Evolutionary conservation across 2,888 invertebrate genomes (phyloP), one percentile per base, ranked within the genome.

Genomic region (Tetranychus truncatus): DNA sequence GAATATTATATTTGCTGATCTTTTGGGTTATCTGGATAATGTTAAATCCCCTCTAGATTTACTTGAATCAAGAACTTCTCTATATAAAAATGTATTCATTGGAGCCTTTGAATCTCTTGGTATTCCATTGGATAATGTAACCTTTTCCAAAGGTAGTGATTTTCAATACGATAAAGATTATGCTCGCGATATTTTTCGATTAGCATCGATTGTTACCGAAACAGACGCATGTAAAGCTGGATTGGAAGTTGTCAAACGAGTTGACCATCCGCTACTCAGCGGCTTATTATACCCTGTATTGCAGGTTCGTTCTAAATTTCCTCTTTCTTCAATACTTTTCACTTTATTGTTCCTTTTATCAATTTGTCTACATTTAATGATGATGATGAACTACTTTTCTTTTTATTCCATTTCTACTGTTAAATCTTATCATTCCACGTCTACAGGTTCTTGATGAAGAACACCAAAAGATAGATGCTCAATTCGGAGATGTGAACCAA

Each of bases 11-110:
- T 95, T 99, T 85, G 99, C 99, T 73, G 97, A 99, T 84, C 86
- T 99, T 75, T 99, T 99, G 85, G 99, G 95, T 71, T 99, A 95
- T 83, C 85, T 99, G 80, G 99, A 99, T 82, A 99, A 99, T 84
- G 94, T 96, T 95, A 99, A 99, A 85, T 95, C 97, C 5, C 96
- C 97, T 0, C 99, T 97, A 97, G 89, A 93, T 55, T 84, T 97
- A n/a, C 84, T 99, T 69, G 87, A 88, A 67, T 85, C 91, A n/a
- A 86, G 99, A 77, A 91, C 91, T 55, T 86, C 91, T 81, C 99
- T 99, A 84, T 99, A 99, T 84, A 92, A 97, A 84, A 86, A 88
- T 77, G 87, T 89, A 44, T 96, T 99, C 80, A 97, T 96, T 85
- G 89, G 95, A 5, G 95, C 97, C 91, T 85, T 99, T 2, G 86